A percentile compares a stretch with the other conserved stretches of the same genome.
Evolutionary conservation across 1,140 invertebrate species (phyloP).

Genomic region (Pogonomyrmex californicus): DNA sequence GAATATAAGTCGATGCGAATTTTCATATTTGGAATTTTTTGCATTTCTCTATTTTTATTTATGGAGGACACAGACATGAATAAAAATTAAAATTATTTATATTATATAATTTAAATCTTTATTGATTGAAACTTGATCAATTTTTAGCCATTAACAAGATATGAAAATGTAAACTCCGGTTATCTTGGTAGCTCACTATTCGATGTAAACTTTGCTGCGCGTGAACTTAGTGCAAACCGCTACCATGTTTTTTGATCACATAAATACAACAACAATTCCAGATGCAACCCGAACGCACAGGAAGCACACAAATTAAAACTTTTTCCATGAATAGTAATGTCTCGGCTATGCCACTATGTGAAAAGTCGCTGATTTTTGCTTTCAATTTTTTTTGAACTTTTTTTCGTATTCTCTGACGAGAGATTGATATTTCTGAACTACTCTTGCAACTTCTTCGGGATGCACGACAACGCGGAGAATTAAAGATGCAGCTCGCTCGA

Average conservation of each 20-base stretch:
- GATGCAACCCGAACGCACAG: background rate
- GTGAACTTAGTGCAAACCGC: too few species aligned
- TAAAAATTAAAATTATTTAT: too few species aligned
- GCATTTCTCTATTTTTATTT: too few species aligned
- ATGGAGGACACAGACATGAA: too few species aligned
- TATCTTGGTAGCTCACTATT: too few species aligned
- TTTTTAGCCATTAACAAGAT: too few species aligned
- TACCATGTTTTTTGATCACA: background rate
- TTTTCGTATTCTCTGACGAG: background rate
- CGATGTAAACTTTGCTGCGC: too few species aligned
- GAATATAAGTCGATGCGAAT: too few species aligned
- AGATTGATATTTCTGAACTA: slow-evolving; percentile 36
- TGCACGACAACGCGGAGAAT: slow-evolving; percentile 26
- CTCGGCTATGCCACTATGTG: slow-evolving; percentile 36
- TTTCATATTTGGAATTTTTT: too few species aligned
- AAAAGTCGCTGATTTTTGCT: slow-evolving; percentile 76
- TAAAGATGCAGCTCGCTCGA: slow-evolving; percentile 66
- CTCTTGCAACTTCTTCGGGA: slow-evolving; percentile 18
- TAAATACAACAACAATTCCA: slow-evolving; percentile 23
- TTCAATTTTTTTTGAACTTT: slow-evolving; percentile 32
- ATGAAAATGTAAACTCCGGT: too few species aligned
- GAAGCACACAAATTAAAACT: slow-evolving; percentile 77
- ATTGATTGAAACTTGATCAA: too few species aligned
- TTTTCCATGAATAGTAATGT: slow-evolving; percentile 80
- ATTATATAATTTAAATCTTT: too few species aligned